These are phyloP conservation scores for Gallinago media DNA, from an alignment of 2,113 vertebrate species.

Conservation along the genomic window DNA sequence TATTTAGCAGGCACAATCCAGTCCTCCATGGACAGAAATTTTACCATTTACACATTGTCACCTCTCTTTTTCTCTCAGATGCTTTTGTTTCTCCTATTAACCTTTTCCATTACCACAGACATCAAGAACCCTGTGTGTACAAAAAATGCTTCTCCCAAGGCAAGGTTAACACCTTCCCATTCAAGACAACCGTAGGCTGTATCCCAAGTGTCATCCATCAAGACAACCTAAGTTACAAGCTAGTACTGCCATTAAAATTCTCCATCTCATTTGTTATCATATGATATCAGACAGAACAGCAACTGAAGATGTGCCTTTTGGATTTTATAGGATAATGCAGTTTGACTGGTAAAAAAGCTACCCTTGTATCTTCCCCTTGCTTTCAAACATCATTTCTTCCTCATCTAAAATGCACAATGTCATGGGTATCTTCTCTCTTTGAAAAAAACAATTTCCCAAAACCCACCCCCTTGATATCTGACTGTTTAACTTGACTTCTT, in stretches of 20 bases:
- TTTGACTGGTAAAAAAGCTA: neutral
- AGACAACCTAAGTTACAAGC: neutral
- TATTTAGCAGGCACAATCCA: neutral
- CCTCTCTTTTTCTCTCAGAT: neutral
- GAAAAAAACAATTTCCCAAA: neutral
- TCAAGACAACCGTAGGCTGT: neutral
- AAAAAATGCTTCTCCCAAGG: neutral
- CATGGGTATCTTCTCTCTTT: neutral
- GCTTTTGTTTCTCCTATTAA: neutral
- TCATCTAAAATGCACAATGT: neutral
- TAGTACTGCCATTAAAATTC: neutral
- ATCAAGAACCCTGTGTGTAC: neutral
- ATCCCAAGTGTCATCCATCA: neutral
- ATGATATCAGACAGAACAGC: neutral
- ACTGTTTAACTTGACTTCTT: neutral
- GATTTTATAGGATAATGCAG: neutral
- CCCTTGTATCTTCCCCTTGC: neutral
- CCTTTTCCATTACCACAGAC: neutral
- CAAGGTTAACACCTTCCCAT: neutral
- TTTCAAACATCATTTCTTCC: neutral
- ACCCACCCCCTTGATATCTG: neutral
- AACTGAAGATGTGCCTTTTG: neutral
- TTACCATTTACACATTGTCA: neutral
- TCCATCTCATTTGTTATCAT: neutral
- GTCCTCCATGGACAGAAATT: neutral